These are phyloP conservation scores for Sorex araneus DNA, from an alignment of 2,113 vertebrate genomes.

Conservation along the genomic window DNA sequence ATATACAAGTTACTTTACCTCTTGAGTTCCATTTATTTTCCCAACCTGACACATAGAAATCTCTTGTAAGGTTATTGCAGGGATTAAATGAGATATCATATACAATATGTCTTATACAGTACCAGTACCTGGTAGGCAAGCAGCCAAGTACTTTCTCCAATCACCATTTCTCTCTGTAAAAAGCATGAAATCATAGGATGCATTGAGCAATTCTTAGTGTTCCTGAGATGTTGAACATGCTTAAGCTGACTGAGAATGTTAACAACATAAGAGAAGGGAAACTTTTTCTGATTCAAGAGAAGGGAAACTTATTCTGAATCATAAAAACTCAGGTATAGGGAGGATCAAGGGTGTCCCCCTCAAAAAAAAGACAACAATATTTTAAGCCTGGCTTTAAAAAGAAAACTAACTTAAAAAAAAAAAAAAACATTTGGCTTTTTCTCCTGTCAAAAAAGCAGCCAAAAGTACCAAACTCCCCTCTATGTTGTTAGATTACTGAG, in stretches of 20 bases:
- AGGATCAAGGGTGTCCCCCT: not conserved
- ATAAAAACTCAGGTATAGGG: not conserved
- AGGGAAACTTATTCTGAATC: not conserved
- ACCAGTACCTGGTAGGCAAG: not conserved
- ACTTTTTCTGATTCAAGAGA: not conserved
- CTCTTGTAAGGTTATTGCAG: not conserved
- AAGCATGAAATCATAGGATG: not conserved
- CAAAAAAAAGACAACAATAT: not conserved
- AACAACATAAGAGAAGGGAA: not conserved
- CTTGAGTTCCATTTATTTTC: not conserved
- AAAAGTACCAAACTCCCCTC: fast-evolving
- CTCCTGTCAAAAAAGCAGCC: not conserved
- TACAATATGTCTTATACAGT: not conserved
- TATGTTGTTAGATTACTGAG: not conserved
- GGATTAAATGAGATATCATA: not conserved
- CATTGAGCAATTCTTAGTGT: not conserved
- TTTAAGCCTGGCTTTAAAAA: not conserved
- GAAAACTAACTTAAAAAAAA: not conserved
- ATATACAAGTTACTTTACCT: not conserved
- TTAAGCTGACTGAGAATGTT: not conserved
- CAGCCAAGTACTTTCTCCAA: not conserved
- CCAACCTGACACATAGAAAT: not conserved
- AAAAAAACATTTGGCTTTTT: not conserved
- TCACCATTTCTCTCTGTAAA: not conserved
- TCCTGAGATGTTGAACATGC: not conserved